Evolutionary conservation across 2,888 invertebrate species (phyloP).

Genomic region (Coenonympha glycerion): DNA sequence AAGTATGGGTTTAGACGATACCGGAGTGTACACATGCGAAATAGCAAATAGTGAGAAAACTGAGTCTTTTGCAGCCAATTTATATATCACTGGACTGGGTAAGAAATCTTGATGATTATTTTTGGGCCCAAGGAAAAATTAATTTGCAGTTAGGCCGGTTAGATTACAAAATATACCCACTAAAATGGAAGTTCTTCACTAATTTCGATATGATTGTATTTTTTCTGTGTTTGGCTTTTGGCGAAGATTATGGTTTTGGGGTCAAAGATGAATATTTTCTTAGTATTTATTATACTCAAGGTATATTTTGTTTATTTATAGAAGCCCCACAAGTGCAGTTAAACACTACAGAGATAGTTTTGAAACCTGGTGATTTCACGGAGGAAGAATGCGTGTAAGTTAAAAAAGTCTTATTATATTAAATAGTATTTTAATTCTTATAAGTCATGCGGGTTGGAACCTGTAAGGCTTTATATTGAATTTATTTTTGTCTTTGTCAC

Average conservation of each 20-base stretch:
- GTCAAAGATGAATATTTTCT: background rate
- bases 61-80: constrained; percentile 33
- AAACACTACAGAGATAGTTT: constrained; percentile 32
- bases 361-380: constrained; percentile 42
- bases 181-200: no score
- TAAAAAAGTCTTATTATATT: no score
- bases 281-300: background rate
- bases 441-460: no score
- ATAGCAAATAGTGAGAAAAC: constrained; percentile 39
- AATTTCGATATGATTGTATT: no score
- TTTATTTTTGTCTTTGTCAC: no score
- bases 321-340: constrained; percentile 46
- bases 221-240: no score
- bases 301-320: constrained; percentile 26
- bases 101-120: constrained; percentile 22
- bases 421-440: no score
- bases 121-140: background rate
- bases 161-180: no score
- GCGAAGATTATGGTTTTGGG: no score
- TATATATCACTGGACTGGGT: constrained; percentile 57
- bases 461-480: no score
- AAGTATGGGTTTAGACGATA: constrained; percentile 46
- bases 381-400: constrained; percentile 51
- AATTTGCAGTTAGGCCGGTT: no score
- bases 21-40: constrained; percentile 51